These are phyloP conservation scores for Caprella mutica DNA, from an alignment of 2,888 invertebrate species.

Conservation along the genomic window DNA sequence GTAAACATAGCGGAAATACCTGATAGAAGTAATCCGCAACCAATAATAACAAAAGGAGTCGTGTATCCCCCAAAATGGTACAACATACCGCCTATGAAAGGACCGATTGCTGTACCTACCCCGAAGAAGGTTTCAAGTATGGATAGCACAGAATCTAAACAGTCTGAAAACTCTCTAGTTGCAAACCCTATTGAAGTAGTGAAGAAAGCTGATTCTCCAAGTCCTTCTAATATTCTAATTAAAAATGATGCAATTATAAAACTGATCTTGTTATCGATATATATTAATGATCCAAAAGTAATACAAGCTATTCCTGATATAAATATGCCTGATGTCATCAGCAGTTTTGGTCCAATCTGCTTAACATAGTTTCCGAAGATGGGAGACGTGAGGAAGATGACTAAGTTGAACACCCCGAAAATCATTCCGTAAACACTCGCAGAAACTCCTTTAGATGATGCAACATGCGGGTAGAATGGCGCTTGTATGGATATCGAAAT, in stretches of 20 bases:
- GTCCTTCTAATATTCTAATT: conserved; percentile 43
- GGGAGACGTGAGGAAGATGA: conserved; percentile 48
- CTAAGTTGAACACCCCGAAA: conserved; percentile 72
- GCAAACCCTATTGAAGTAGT: conserved; percentile 45
- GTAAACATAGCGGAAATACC: conserved; percentile 61
- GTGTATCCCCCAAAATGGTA: conserved; percentile 67
- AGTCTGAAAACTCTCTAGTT: conserved; percentile 50
- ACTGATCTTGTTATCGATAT: conserved; percentile 35
- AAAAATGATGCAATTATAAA: conserved; percentile 44
- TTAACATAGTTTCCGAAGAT: conserved; percentile 38
- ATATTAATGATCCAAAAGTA: conserved; percentile 43
- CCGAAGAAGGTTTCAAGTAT: conserved; percentile 79
- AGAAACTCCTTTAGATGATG: conserved; percentile 65
- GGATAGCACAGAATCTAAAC: conserved; percentile 72
- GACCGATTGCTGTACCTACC: conserved; percentile 73
- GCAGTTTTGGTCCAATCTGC: conserved; percentile 42
- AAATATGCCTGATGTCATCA: conserved; percentile 44
- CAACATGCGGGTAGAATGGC: conserved; percentile 74
- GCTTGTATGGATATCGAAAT: conserved; percentile 73
- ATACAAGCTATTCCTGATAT: conserved; percentile 44
- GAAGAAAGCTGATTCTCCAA: conserved; percentile 41
- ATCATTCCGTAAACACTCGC: conserved; percentile 75
- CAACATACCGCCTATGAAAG: conserved; percentile 74
- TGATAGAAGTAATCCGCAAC: conserved; percentile 59
- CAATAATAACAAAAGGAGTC: conserved; percentile 68